Evolutionary conservation across 2,113 vertebrate species (phyloP).

Genomic region (Axis porcinus): DNA sequence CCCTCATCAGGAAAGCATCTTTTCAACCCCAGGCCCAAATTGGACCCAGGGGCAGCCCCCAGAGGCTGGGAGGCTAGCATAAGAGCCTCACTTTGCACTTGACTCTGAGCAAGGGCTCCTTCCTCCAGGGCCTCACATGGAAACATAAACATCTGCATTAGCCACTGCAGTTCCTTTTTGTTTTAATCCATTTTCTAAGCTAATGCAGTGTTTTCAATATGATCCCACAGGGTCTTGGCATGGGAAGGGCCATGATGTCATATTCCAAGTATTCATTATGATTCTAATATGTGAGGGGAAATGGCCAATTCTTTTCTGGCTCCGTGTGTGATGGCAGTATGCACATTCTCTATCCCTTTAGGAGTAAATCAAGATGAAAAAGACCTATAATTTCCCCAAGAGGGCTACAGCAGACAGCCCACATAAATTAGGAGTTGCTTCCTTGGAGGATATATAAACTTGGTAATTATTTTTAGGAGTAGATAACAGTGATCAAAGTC

Average conservation of each 20-base stretch:
- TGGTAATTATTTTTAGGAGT: conserved; percentile 34
- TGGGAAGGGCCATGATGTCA: conserved; percentile 50
- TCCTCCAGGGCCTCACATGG: neutral
- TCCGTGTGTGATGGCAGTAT: neutral
- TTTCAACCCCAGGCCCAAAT: neutral
- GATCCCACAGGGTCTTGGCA: conserved; percentile 56
- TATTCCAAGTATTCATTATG: conserved; percentile 61
- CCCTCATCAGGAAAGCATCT: neutral
- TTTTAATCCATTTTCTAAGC: conserved; percentile 34
- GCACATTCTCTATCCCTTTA: conserved; percentile 40
- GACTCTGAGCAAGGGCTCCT: neutral
- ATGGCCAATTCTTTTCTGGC: conserved; percentile 41
- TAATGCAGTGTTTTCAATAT: conserved; percentile 38
- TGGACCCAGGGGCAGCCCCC: neutral
- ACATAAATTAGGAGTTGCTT: neutral
- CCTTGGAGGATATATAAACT: neutral
- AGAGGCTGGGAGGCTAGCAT: neutral
- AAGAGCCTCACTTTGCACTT: neutral
- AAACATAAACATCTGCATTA: neutral
- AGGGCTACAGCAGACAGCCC: conserved; percentile 1
- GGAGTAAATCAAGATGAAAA: conserved; percentile 48
- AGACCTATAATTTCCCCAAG: conserved; percentile 18
- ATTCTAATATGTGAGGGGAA: conserved; percentile 60
- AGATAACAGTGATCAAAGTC: neutral
- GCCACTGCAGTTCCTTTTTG: neutral